Conservation (phyloP, 2,797 vertebrate species). For the Mastacembelus armatus region DNA sequence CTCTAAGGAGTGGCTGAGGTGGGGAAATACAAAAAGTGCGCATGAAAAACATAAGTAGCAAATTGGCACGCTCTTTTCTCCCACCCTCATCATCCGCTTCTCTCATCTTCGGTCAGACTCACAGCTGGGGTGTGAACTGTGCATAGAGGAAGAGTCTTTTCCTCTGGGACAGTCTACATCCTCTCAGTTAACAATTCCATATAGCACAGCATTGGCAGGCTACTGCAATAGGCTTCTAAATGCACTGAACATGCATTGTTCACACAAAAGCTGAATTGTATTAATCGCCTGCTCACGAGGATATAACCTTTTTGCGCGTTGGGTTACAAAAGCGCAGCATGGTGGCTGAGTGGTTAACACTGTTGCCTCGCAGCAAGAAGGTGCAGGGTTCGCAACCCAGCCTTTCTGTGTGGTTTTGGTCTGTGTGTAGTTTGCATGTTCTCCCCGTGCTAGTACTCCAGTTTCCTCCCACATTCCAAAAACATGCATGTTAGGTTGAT, state of each 20-base stretch:
- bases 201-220: background rate
- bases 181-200: conserved; percentile 27
- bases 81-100: conserved; percentile 12
- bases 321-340: too few species aligned
- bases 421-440: too few species aligned
- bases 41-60: conserved; percentile 42
- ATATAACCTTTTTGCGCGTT: too few species aligned
- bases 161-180: conserved; percentile 71
- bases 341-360: too few species aligned
- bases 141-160: conserved; percentile 60
- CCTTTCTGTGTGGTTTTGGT: too few species aligned
- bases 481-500: too few species aligned
- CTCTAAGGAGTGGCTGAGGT: conserved; percentile 34
- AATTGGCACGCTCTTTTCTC: conserved; percentile 30
- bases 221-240: conserved; percentile 11
- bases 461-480: too few species aligned
- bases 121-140: conserved; percentile 71
- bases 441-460: too few species aligned
- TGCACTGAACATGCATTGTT: background rate
- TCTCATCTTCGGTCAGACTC: conserved; percentile 59
- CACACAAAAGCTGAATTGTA: background rate
- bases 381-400: too few species aligned
- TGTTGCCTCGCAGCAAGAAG: too few species aligned
- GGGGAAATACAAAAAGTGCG: conserved; percentile 30
- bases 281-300: too few species aligned